Evolutionary conservation across 2,797 vertebrate species (phyloP).

Genomic region (Phalloptychus januarius): DNA sequence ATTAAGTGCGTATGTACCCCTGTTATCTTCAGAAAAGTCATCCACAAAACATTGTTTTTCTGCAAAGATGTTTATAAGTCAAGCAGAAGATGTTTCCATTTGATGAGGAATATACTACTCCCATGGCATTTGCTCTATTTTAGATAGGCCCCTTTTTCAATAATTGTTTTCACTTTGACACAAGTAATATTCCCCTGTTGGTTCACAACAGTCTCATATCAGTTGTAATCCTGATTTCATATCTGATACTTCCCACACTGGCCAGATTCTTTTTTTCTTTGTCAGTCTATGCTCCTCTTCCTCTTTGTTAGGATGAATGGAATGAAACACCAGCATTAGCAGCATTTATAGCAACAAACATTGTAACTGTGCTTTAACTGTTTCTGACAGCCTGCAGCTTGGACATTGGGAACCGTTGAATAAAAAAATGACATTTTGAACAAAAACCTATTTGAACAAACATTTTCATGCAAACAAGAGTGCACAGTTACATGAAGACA

Average conservation of each 20-base stretch:
- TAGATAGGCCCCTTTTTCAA: background rate
- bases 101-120: background rate
- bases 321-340: background rate
- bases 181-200: background rate
- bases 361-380: background rate
- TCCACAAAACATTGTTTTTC: background rate
- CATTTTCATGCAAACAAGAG: background rate
- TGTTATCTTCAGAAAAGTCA: background rate
- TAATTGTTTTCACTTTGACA: constrained; percentile 7
- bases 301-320: background rate
- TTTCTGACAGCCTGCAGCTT: background rate
- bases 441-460: background rate
- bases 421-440: background rate
- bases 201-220: background rate
- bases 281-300: background rate
- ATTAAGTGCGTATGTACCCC: background rate
- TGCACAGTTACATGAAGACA: background rate
- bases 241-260: background rate
- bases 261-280: background rate
- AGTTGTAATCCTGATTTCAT: background rate
- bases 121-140: background rate
- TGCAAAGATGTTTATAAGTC: background rate
- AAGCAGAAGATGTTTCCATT: background rate
- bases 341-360: background rate
- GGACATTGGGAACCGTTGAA: background rate